Evolutionary conservation across 2,888 invertebrate genomes (phyloP).

Genomic region (Trachelus tabidus): DNA sequence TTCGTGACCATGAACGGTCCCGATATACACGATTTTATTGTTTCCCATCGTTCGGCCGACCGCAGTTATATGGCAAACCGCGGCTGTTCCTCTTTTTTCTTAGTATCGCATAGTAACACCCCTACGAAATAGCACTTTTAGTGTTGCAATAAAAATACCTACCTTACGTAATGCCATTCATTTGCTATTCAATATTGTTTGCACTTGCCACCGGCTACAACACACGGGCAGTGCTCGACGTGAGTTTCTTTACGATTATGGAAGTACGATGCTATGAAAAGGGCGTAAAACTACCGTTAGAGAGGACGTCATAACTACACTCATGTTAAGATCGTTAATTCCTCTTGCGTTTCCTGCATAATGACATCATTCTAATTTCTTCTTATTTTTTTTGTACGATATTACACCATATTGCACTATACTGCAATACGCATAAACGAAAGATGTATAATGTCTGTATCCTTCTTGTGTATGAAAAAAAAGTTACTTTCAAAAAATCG

Average conservation of each 20-base stretch:
- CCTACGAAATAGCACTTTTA: background rate
- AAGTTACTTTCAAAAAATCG: background rate
- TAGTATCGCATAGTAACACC: background rate
- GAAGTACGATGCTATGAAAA: conserved; percentile 34
- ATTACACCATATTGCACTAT: background rate
- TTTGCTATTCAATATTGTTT: conserved; percentile 4
- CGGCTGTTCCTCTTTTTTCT: background rate
- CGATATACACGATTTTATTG: conserved; percentile 2
- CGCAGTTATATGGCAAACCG: background rate
- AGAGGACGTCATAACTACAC: conserved; percentile 29
- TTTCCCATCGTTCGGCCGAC: background rate
- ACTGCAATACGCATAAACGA: background rate
- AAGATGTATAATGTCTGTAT: background rate
- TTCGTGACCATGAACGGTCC: background rate
- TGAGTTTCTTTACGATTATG: conserved; percentile 32
- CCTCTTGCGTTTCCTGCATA: background rate
- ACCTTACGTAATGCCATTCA: conserved; percentile 1
- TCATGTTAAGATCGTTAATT: conserved; percentile 5
- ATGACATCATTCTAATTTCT: background rate
- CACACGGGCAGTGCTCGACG: background rate
- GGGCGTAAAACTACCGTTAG: conserved; percentile 38
- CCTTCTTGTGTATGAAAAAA: background rate
- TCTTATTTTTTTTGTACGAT: background rate
- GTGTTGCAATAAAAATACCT: conserved; percentile 1
- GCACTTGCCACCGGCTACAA: background rate